Evolutionary conservation across 2,888 invertebrate species (phyloP).

Genomic region (Aphidoletes aphidimyza): DNA sequence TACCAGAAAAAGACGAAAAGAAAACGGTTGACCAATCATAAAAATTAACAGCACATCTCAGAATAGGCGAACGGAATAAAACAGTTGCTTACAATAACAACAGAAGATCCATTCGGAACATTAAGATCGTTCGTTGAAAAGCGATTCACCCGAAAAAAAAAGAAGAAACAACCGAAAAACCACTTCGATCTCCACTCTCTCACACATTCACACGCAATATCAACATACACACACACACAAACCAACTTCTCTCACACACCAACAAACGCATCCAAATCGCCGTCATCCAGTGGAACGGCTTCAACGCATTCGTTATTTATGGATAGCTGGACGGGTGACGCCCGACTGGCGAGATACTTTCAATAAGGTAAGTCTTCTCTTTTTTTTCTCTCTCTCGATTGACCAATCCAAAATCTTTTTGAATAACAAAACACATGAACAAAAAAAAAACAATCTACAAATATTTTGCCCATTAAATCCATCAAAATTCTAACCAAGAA

Average conservation of each 20-base stretch:
- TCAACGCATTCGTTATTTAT: constrained; percentile 63
- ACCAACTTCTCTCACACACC: neutral
- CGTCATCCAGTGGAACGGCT: constrained; percentile 60
- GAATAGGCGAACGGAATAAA: neutral
- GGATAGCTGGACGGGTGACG: constrained; percentile 69
- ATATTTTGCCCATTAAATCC: neutral
- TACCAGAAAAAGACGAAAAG: neutral
- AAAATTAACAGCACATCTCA: neutral
- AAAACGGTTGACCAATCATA: no score
- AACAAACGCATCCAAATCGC: constrained; percentile 50
- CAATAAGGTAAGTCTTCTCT: constrained; percentile 65
- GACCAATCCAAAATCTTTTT: neutral
- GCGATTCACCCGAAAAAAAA: neutral
- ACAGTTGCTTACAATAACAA: neutral
- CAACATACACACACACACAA: neutral
- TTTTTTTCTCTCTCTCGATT: neutral
- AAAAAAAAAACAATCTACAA: no score
- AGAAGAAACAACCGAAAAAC: neutral
- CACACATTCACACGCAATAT: neutral
- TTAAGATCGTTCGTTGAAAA: neutral
- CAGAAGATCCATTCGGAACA: neutral
- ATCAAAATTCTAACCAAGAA: neutral
- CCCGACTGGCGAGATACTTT: constrained; percentile 68
- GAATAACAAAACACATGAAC: neutral
- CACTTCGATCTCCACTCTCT: neutral